Evolutionary conservation across 92 coral and sea anemone genomes (phyloP).

Genomic region (Pocillopora meandrina): DNA sequence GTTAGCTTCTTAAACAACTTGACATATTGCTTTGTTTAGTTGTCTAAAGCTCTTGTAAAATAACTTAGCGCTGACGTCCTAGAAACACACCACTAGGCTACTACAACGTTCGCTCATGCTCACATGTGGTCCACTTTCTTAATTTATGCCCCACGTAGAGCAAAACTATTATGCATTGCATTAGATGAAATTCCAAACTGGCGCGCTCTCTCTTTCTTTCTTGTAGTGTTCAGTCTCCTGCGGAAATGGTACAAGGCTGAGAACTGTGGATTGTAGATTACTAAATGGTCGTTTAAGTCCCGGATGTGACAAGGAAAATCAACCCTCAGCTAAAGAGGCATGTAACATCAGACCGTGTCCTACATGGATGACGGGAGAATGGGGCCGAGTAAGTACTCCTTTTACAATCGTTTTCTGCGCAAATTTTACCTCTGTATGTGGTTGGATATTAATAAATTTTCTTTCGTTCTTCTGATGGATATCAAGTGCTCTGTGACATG

Average conservation of each 20-base stretch:
- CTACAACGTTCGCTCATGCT: no score
- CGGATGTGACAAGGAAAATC: conserved; percentile 49
- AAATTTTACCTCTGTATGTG: no score
- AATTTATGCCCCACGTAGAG: no score
- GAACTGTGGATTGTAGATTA: conserved; percentile 65
- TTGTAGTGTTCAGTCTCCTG: conserved; percentile 57
- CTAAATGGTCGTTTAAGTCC: conserved; percentile 23
- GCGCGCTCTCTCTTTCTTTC: background rate
- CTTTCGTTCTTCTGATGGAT: background rate
- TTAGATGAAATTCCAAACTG: no score
- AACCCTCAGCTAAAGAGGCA: conserved; percentile 47
- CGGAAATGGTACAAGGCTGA: conserved; percentile 57
- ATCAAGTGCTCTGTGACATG: conserved; percentile 65
- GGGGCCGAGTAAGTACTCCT: conserved; percentile 58
- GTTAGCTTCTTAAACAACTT: no score
- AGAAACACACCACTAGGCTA: no score
- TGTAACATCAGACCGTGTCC: conserved; percentile 65
- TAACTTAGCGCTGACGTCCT: no score
- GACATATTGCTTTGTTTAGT: no score
- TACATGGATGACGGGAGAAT: conserved; percentile 71
- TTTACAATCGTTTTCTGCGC: background rate
- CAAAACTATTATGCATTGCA: no score
- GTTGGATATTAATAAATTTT: background rate
- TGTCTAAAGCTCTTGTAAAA: no score
- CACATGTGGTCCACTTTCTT: no score